Conservation (phyloP, 2,888 invertebrate genomes). For the Bombylius discolor region DNA sequence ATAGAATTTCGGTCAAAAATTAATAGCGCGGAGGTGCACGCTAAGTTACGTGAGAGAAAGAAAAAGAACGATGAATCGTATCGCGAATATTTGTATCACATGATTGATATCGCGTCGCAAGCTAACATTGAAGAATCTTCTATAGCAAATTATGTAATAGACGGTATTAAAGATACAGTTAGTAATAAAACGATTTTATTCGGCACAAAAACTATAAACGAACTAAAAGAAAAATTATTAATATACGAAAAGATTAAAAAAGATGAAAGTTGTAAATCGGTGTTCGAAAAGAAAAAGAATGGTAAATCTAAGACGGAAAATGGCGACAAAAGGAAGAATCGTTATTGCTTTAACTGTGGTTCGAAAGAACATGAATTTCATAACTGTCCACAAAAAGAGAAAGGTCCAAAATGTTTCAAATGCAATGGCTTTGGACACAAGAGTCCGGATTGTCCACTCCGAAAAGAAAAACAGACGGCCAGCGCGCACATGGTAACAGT, state of each 20-base stretch:
- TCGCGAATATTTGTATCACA: constrained; percentile 9
- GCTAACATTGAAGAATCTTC: constrained; percentile 6
- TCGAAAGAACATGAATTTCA: background rate
- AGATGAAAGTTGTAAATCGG: too few relatives aligned
- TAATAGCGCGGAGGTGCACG: constrained; percentile 5
- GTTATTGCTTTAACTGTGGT: background rate
- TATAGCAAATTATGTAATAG: constrained; percentile 9
- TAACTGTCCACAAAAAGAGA: background rate
- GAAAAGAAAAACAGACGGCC: too few relatives aligned
- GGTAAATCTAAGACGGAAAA: too few relatives aligned
- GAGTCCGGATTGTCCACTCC: too few relatives aligned
- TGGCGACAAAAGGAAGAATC: too few relatives aligned
- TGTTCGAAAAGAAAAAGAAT: too few relatives aligned
- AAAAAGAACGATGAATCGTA: constrained; percentile 3
- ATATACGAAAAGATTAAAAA: constrained; percentile 7
- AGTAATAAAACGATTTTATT: constrained; percentile 7
- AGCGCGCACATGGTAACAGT: too few relatives aligned
- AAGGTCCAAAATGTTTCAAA: background rate
- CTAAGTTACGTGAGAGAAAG: constrained; percentile 4
- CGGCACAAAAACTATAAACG: constrained; percentile 2
- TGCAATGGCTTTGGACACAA: too few relatives aligned
- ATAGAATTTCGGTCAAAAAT: constrained; percentile 1
- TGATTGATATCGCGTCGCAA: constrained; percentile 9
- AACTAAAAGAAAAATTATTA: constrained; percentile 3
- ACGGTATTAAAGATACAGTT: constrained; percentile 5